Percentiles rank a stretch among this genome's conserved stretches.
phyloP scores from a whole-genome alignment of 2,888 invertebrate species.

The Embidobia sp. region DNA sequence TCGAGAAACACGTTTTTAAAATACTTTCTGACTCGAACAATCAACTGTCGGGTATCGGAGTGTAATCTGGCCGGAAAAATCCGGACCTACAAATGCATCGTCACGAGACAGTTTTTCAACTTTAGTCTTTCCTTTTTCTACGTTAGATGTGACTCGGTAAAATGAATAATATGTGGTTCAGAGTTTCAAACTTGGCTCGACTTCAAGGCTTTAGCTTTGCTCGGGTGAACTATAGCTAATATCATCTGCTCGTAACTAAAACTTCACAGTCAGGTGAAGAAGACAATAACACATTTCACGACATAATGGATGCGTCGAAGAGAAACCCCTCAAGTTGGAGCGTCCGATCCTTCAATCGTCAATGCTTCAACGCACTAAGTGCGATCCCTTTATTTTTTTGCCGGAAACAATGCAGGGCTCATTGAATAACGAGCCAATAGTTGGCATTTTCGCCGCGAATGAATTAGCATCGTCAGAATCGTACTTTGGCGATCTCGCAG shows the following conservation, averaged over 20 bases:
- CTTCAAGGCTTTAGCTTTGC: no score
- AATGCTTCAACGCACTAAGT: slow-evolving; percentile 53
- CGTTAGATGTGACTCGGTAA: no score
- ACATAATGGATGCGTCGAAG: slow-evolving; percentile 31
- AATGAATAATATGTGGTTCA: no score
- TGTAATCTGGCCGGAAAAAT: no score
- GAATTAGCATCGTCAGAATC: slow-evolving; percentile 37
- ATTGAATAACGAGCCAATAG: slow-evolving; percentile 49
- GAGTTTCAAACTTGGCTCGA: no score
- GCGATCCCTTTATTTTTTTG: slow-evolving; percentile 21
- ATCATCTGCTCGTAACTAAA: slow-evolving; percentile 13
- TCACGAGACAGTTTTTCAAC: background rate
- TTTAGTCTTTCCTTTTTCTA: background rate
- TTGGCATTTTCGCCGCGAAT: slow-evolving; percentile 43
- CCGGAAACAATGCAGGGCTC: slow-evolving; percentile 24
- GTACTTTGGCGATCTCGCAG: slow-evolving; percentile 40
- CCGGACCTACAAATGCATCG: background rate
- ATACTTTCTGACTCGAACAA: no score
- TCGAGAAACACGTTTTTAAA: background rate
- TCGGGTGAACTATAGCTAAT: no score
- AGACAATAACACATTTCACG: slow-evolving; percentile 52
- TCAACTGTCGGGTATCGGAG: no score
- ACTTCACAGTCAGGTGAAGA: slow-evolving; percentile 54
- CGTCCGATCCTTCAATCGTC: slow-evolving; percentile 56
- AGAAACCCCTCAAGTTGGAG: slow-evolving; percentile 43